These are phyloP conservation scores for Semibalanus balanoides DNA, from an alignment of 1,140 invertebrate genomes.

Conservation along the genomic window DNA sequence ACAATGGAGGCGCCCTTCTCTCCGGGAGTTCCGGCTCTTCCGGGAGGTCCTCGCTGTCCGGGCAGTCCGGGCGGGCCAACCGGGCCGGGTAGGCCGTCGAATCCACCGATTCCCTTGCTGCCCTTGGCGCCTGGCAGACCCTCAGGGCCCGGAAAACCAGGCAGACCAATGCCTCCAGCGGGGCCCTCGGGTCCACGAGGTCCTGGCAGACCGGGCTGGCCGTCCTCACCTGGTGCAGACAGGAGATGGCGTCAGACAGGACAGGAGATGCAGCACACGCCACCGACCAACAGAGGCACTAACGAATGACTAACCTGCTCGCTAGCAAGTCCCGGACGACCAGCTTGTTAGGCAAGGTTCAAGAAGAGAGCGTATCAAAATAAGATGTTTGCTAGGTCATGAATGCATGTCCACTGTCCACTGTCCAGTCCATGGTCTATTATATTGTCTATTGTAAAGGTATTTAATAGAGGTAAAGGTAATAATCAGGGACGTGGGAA, in stretches of 20 bases:
- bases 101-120: conserved; percentile 47
- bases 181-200: conserved; percentile 33
- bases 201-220: conserved; percentile 19
- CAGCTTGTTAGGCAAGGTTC: too few relatives aligned
- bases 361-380: too few relatives aligned
- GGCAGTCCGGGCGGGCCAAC: conserved; percentile 19
- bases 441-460: too few relatives aligned
- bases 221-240: conserved; percentile 44
- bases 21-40: conserved; percentile 34
- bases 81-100: conserved; percentile 40
- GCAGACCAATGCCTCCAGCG: conserved; percentile 38
- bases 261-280: too few relatives aligned
- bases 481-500: too few relatives aligned
- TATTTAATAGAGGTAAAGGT: too few relatives aligned
- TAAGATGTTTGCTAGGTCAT: too few relatives aligned
- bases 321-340: too few relatives aligned
- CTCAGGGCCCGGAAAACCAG: conserved; percentile 39
- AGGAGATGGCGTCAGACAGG: conserved; percentile 1
- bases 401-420: too few relatives aligned
- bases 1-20: conserved; percentile 44
- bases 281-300: too few relatives aligned
- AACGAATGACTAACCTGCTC: too few relatives aligned
- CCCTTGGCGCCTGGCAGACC: conserved; percentile 50
- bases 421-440: too few relatives aligned
- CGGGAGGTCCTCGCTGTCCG: conserved; percentile 21